Evolutionary conservation across 2,113 vertebrate species (phyloP).

Genomic region (Dolichallabes microphthalmus): DNA sequence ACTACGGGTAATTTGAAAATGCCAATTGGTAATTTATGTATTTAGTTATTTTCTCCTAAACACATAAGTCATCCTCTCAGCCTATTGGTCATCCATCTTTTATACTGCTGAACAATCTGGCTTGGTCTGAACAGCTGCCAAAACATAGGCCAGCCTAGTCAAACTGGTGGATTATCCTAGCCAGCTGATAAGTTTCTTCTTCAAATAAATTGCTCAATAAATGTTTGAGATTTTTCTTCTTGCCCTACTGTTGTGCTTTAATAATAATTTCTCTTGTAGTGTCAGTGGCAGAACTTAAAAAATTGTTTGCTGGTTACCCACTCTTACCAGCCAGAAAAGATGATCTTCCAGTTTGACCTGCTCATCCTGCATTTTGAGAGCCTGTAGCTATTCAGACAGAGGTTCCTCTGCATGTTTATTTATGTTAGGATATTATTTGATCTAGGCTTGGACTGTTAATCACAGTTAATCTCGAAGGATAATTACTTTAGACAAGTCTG

Average conservation of each 20-base stretch:
- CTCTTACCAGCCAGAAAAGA: neutral
- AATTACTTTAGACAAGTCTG: slow-evolving; percentile 16
- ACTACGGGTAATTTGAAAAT: too few relatives aligned
- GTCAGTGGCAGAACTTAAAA: neutral
- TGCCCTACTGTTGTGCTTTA: neutral
- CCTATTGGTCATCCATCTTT: neutral
- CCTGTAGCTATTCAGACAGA: neutral
- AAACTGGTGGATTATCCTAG: neutral
- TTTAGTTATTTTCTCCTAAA: neutral
- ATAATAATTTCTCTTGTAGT: neutral
- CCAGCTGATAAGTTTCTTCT: neutral
- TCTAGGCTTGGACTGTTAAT: neutral
- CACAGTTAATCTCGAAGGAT: neutral
- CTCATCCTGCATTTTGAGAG: neutral
- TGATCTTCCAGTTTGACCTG: neutral
- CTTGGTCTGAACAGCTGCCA: neutral
- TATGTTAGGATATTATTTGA: neutral
- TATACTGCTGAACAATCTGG: neutral
- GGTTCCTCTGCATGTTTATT: neutral
- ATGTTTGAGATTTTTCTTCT: neutral
- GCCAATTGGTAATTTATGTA: too few relatives aligned
- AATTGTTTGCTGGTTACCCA: neutral
- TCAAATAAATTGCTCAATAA: neutral
- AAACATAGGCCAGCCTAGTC: neutral
- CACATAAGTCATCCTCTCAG: neutral